Evolutionary conservation across 1,140 invertebrate species (phyloP), one percentile per base, ranked within the genome.

Genomic region (Pararge aegeria): DNA sequence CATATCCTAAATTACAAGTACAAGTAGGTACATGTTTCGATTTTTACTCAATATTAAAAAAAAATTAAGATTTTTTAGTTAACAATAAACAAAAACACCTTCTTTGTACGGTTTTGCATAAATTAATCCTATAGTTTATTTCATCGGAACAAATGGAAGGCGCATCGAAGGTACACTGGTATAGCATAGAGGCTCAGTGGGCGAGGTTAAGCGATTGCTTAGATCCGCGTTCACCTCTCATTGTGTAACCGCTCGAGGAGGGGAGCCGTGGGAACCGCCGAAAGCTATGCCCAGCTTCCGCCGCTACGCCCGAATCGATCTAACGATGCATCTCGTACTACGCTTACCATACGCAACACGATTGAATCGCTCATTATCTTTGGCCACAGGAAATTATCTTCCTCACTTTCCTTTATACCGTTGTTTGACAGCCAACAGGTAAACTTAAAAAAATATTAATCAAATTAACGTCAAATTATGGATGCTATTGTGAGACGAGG

Each of bases 161-260:
- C 50, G 58, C 50, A 75, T 76, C 78, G 71, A 68, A 71, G 61
- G 60, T 71, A 69, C 63, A 72, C 72, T 68, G 57, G 78, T 70
- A 73, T 66, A 56, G 78, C 69, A 72, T 74, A 72, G 70, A 62
- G 75, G 77, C 75, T 78, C 78, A 84, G 82, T 88, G 85, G 85
- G 85, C 85, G 85, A 88, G 85, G 85, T 88, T 87, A 87, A 88
- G 82, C 82, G 82, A 85, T 87, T 88, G 83, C 83, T 86, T 86
- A 89, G 86, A 89, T 89, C 83, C 86, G 82, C 83, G 86, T 89
- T 89, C 85, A 87, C 83, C 83, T 83, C 77, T 82, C 77, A 87
- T 89, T 89, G 85, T 87, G 85, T 84, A 89, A 89, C 76, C 73
- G 70, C 58, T 50, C 55, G 48, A 60, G 61, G 58, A 46, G 81